A percentile compares a stretch with the other conserved stretches of the same genome.
Evolutionary conservation across 2,797 vertebrate species (phyloP).

Genomic region (Varecia variegata): DNA sequence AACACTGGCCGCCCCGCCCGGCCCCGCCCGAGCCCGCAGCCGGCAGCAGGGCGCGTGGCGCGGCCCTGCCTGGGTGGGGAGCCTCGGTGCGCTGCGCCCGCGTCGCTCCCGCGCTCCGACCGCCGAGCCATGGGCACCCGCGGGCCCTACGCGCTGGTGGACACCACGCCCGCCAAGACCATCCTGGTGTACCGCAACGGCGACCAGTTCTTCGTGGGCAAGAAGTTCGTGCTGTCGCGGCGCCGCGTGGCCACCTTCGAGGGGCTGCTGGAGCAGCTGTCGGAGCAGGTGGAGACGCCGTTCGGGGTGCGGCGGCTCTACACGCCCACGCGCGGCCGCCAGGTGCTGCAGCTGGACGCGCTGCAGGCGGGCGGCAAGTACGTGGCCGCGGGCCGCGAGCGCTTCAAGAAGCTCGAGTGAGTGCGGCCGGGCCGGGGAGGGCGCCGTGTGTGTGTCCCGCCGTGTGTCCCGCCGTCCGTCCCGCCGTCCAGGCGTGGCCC

Average conservation of each 20-base stretch:
- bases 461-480: too few species aligned
- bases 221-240: slow-evolving; percentile 78
- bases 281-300: slow-evolving; percentile 76
- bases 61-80: not conserved
- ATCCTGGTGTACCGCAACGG: slow-evolving; percentile 87
- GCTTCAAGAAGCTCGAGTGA: slow-evolving; percentile 86
- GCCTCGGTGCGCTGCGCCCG: too few species aligned
- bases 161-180: slow-evolving; percentile 78
- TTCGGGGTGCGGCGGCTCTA: slow-evolving; percentile 86
- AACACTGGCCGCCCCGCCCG: not conserved
- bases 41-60: not conserved
- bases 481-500: too few species aligned
- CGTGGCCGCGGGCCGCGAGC: slow-evolving; percentile 86
- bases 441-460: too few species aligned
- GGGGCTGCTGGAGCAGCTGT: slow-evolving; percentile 83
- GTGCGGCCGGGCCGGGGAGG: slow-evolving; percentile 52
- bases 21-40: too few species aligned
- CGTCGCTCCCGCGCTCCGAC: too few species aligned
- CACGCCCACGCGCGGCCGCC: slow-evolving; percentile 82
- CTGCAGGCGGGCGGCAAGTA: slow-evolving; percentile 83
- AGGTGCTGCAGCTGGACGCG: slow-evolving; percentile 77
- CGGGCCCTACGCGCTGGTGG: not conserved
- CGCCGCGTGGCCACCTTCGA: slow-evolving; percentile 84
- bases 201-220: slow-evolving; percentile 84
- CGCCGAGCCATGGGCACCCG: slow-evolving; percentile 51